These are phyloP conservation scores for Lacanobia wlatinum DNA, from an alignment of 2,888 invertebrate species.

Conservation along the genomic window DNA sequence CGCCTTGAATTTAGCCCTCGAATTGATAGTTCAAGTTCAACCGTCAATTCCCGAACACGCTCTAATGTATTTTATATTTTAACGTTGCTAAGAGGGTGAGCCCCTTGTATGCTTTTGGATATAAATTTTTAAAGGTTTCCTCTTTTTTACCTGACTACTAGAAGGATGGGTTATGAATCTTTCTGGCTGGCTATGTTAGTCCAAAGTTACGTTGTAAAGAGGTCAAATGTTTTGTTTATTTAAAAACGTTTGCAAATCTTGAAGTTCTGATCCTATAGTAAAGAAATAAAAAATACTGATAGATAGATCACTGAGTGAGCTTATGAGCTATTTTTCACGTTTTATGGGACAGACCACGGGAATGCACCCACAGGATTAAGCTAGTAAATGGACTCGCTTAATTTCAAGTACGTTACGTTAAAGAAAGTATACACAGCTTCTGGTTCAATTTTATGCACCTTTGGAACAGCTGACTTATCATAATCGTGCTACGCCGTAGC, in stretches of 20 bases:
- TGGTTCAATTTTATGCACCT: background rate
- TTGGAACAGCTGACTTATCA: background rate
- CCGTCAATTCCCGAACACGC: slow-evolving; percentile 26
- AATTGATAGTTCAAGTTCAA: slow-evolving; percentile 59
- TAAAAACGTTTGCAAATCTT: too few relatives aligned
- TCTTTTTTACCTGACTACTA: background rate
- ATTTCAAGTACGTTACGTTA: background rate
- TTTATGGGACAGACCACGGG: too few relatives aligned
- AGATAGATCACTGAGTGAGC: too few relatives aligned
- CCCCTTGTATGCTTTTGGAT: slow-evolving; percentile 3
- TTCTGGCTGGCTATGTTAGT: background rate
- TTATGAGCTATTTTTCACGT: too few relatives aligned
- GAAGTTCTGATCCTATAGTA: too few relatives aligned
- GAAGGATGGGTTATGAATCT: background rate
- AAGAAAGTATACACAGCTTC: background rate
- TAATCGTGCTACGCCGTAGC: slow-evolving; percentile 62
- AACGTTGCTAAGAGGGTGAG: slow-evolving; percentile 16
- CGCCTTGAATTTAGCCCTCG: slow-evolving; percentile 41
- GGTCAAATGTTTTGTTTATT: too few relatives aligned
- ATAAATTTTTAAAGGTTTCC: slow-evolving; percentile 19
- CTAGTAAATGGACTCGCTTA: too few relatives aligned
- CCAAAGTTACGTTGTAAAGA: too few relatives aligned
- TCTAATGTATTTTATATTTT: slow-evolving; percentile 39
- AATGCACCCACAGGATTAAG: too few relatives aligned
- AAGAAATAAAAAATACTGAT: too few relatives aligned